phyloP scores from a whole-genome alignment of 2,888 invertebrate species.

The Harmothoe impar region DNA sequence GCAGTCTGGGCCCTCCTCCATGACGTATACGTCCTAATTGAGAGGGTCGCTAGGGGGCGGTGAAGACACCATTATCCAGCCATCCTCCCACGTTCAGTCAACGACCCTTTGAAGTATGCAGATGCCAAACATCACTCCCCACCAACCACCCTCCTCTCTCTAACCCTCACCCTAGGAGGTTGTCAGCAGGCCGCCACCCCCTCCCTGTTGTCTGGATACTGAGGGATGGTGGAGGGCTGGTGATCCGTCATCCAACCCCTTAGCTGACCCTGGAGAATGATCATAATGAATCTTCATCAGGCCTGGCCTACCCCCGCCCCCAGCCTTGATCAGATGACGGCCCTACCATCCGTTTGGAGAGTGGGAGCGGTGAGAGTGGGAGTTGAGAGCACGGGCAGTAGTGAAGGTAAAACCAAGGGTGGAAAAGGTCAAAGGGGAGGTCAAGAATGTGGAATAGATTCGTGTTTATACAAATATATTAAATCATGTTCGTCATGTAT shows the following conservation, averaged over 20 bases:
- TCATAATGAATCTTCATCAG: slow-evolving; percentile 57
- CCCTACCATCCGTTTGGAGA: not conserved
- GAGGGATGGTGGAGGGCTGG: not conserved
- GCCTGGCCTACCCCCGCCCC: not conserved
- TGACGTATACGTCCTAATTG: not conserved
- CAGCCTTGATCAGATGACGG: slow-evolving; percentile 30
- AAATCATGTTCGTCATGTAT: too few relatives aligned
- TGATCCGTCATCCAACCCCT: slow-evolving; percentile 24
- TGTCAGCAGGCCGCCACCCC: not conserved
- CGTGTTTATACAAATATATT: too few relatives aligned
- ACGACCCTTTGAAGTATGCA: slow-evolving; percentile 28
- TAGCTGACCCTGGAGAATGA: slow-evolving; percentile 42
- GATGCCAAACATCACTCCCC: slow-evolving; percentile 24
- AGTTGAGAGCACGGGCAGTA: not conserved
- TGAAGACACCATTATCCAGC: slow-evolving; percentile 17
- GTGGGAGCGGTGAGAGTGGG: not conserved
- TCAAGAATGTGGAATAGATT: not conserved
- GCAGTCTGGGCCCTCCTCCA: too few relatives aligned
- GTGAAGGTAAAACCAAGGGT: too few relatives aligned
- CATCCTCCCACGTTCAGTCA: not conserved
- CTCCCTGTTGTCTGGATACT: not conserved
- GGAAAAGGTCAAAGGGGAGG: too few relatives aligned
- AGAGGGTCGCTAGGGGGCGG: not conserved
- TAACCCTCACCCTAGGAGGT: not conserved
- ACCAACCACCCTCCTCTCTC: not conserved